Percentiles rank a stretch among this genome's conserved stretches.
Evolutionary conservation across 2,113 vertebrate species (phyloP).

Genomic region (Rutilus rutilus): DNA sequence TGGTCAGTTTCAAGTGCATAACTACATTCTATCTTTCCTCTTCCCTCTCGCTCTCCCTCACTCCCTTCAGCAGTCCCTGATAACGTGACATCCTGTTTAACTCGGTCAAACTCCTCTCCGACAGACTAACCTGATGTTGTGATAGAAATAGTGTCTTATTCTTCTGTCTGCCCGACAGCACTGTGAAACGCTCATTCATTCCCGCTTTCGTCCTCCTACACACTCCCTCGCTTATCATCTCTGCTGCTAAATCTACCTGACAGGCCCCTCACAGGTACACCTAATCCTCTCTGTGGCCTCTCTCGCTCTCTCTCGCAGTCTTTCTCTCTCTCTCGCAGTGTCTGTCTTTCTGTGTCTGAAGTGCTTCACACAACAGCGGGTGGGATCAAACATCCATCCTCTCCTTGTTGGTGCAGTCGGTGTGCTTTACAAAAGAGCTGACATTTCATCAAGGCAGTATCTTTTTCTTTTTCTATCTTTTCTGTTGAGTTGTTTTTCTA

Average conservation of each 20-base stretch:
- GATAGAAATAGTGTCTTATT: constrained; percentile 56
- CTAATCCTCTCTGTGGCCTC: constrained; percentile 59
- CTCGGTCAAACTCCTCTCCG: constrained; percentile 39
- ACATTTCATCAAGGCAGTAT: constrained; percentile 15
- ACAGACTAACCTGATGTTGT: constrained; percentile 57
- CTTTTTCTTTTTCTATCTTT: background rate
- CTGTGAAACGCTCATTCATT: constrained; percentile 53
- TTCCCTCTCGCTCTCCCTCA: constrained; percentile 21
- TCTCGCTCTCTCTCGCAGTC: constrained; percentile 48
- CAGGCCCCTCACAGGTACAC: constrained; percentile 65
- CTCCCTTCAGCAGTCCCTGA: constrained; percentile 41
- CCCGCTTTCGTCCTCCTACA: constrained; percentile 57
- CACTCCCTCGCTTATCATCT: constrained; percentile 59
- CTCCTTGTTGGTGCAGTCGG: constrained; percentile 31
- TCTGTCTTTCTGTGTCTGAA: constrained; percentile 14
- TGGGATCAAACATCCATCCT: constrained; percentile 45
- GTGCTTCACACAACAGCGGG: constrained; percentile 32
- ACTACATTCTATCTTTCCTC: constrained; percentile 17
- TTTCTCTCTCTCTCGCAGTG: constrained; percentile 16
- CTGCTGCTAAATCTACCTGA: constrained; percentile 67
- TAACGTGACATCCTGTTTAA: constrained; percentile 53
- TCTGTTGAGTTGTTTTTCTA: constrained; percentile 13
- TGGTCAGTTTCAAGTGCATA: constrained; percentile 43
- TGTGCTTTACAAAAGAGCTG: constrained; percentile 31
- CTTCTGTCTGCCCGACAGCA: constrained; percentile 44